phyloP scores from a whole-genome alignment of 2,797 vertebrate species.

The Pseudochirops corinnae region DNA sequence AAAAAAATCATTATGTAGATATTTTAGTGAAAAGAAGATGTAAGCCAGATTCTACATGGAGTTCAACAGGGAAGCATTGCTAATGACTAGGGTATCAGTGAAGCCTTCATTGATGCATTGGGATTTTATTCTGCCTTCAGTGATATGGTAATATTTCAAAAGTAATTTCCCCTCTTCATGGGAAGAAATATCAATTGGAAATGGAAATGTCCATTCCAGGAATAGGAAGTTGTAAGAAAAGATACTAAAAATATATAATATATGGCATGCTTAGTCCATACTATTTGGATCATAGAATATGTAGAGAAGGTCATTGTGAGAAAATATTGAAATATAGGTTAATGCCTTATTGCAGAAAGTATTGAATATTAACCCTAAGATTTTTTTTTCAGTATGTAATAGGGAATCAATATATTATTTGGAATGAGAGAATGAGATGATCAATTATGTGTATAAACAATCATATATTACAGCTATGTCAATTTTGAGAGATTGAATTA shows the following conservation, averaged over 20 bases:
- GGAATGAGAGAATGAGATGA: background rate
- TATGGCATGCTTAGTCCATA: background rate
- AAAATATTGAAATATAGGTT: background rate
- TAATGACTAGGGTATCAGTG: background rate
- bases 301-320: background rate
- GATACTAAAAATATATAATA: background rate
- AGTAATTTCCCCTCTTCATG: background rate
- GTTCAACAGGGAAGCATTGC: background rate
- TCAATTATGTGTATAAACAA: background rate
- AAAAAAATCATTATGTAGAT: background rate
- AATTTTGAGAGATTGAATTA: background rate
- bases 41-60: background rate
- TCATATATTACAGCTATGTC: background rate
- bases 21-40: no score
- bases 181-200: background rate
- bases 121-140: background rate
- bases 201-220: background rate
- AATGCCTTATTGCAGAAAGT: background rate
- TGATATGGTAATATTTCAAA: background rate
- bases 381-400: background rate
- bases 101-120: background rate
- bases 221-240: background rate
- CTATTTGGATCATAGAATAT: background rate
- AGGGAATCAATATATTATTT: background rate
- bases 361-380: background rate